Evolutionary conservation across 2,113 vertebrate genomes (phyloP), one percentile per base, ranked within the genome.

Genomic region (Ptychochromis oligacanthus): DNA sequence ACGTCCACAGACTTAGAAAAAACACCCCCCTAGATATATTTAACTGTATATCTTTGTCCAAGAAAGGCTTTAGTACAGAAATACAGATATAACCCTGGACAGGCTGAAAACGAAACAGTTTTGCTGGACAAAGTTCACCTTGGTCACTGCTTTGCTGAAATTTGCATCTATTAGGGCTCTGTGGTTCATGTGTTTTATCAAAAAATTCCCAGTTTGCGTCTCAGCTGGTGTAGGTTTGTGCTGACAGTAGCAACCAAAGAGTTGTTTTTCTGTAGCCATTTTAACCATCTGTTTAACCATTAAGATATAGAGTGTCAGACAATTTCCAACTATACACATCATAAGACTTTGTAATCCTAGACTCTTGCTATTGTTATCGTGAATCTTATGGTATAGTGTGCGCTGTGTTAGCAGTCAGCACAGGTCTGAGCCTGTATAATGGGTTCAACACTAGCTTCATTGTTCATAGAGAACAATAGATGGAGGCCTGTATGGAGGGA

Each of bases 381-480:
- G 43, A 77, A 64, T 82, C n/a, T 61, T 31, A 81, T 80, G 46
- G 24, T 34, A 79, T 54, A 57, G 82, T 60, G 36, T 15, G 60
- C 80, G 84, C 67, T 67, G 88, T 89, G 82, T 87, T 72, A 28
- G 79, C 82, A 7, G 64, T 79, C 28, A 24, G 64, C 7, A 34
- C 80, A 83, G 82, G 83, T 86, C 81, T 85, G 79, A 49, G 78
- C 24, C 64, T 65, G 84, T 77, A 87, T 85, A 77, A 75, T 84
- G 57, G 59, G 79, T 78, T 90, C 80, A 88, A 95, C 93, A 94
- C 83, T 82, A 6, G 83, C 79, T n/a, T 79, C 82, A 91, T 95
- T 95, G 93, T 94, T 81, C 57, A 22, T 7, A 24, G 62, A 59
- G 88, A 81, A 94, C 94, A 95, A 94, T 94, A 83, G 80, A 46